Conservation (phyloP, 37 sponge, comb jelly and placozoan species). For the Beroe forskalii region DNA sequence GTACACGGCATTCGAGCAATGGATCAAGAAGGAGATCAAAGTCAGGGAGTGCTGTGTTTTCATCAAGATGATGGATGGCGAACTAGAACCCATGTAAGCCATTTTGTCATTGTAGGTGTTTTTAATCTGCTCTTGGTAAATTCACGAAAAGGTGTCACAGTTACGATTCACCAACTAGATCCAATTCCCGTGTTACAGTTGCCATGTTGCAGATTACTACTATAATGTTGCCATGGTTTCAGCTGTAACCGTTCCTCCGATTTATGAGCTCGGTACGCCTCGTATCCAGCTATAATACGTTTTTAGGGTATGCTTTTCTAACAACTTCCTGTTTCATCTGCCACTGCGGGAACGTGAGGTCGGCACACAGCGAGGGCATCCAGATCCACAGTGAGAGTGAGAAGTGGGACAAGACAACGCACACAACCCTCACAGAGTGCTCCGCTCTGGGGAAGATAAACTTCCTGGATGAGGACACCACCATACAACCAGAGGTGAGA, state of each 20-base stretch:
- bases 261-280: too few species aligned
- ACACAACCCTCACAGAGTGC: slow-evolving; percentile 59
- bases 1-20: slow-evolving; percentile 57
- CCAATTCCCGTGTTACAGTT: too few species aligned
- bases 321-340: too few species aligned
- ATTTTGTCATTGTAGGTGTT: too few species aligned
- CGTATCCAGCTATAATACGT: too few species aligned
- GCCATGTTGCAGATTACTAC: too few species aligned
- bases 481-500: slow-evolving; percentile 58
- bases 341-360: slow-evolving; percentile 61
- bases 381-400: slow-evolving; percentile 38
- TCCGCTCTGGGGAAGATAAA: slow-evolving; percentile 52
- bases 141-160: too few species aligned
- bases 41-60: slow-evolving; percentile 64
- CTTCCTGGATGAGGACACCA: slow-evolving; percentile 60
- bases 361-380: slow-evolving; percentile 64
- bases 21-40: slow-evolving; percentile 60
- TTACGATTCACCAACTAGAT: too few species aligned
- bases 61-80: slow-evolving; percentile 63
- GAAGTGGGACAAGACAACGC: slow-evolving; percentile 63
- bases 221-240: too few species aligned
- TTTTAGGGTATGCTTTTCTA: too few species aligned
- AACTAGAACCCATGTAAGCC: slow-evolving; percentile 55
- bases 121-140: too few species aligned
- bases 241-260: too few species aligned